Conservation (phyloP, 2,113 vertebrate genomes). For the Ceyx margarethae region DNA sequence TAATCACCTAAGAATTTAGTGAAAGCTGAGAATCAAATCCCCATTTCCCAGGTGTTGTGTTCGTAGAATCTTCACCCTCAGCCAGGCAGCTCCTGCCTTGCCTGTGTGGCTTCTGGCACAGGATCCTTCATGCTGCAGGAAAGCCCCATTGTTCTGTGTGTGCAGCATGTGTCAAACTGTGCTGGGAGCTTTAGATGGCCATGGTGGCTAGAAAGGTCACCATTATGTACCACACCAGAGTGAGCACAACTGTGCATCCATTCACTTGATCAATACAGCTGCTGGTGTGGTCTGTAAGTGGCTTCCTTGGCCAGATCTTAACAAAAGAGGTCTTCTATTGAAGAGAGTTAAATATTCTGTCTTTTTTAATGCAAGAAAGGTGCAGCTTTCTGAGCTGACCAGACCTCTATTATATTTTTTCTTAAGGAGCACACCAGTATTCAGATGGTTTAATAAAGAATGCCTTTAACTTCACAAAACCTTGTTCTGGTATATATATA, state of each 20-base stretch:
- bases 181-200: neutral
- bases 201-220: neutral
- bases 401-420: neutral
- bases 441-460: neutral
- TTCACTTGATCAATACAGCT: conserved; percentile 1
- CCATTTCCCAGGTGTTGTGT: neutral
- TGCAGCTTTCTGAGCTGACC: neutral
- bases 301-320: neutral
- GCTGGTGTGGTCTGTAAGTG: neutral
- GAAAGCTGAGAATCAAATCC: neutral
- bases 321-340: neutral
- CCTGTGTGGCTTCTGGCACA: neutral
- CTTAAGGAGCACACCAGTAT: neutral
- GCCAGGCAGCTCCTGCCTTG: neutral
- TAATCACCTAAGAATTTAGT: neutral
- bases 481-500: neutral
- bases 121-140: neutral
- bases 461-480: neutral
- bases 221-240: neutral
- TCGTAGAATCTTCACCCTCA: neutral
- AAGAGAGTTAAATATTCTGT: neutral
- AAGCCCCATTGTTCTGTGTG: neutral
- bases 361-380: neutral
- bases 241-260: neutral
- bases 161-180: neutral